Conservation (phyloP, 2,113 vertebrate genomes). For the Leucosticte australis region DNA sequence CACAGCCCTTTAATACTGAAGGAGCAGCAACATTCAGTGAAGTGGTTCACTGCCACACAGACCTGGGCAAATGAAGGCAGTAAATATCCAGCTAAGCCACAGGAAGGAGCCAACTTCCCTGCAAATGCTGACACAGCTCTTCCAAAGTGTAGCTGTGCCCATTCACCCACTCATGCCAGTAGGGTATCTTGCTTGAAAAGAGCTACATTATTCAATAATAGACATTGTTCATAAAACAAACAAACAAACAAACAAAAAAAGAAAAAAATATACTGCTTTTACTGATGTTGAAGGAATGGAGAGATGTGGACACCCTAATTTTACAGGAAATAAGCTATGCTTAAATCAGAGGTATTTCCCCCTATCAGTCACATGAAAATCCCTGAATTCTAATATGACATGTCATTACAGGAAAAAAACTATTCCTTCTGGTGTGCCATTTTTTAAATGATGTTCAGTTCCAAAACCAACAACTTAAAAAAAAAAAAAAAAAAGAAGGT, state of each 20-base stretch:
- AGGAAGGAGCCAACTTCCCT: background rate
- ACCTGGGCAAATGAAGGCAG: background rate
- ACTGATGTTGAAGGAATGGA: background rate
- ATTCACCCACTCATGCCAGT: background rate
- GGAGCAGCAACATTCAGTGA: background rate
- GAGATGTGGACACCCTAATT: background rate
- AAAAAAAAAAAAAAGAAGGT: background rate
- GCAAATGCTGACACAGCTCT: background rate
- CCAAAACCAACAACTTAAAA: background rate
- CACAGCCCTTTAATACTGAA: background rate
- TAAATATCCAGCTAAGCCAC: background rate
- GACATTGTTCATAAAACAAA: background rate
- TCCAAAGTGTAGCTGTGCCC: background rate
- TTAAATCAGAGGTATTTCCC: background rate
- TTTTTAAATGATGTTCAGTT: accelerated
- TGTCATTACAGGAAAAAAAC: background rate
- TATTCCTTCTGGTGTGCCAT: background rate
- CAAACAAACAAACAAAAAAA: background rate
- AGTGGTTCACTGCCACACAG: background rate
- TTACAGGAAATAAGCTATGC: background rate
- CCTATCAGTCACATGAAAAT: background rate
- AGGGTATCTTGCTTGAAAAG: background rate
- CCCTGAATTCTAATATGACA: background rate
- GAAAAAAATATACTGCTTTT: accelerated
- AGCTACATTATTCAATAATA: background rate